Base-by-base conservation (phyloP, 1,140 invertebrate genomes). In the Drosophila bipectinata region DNA sequence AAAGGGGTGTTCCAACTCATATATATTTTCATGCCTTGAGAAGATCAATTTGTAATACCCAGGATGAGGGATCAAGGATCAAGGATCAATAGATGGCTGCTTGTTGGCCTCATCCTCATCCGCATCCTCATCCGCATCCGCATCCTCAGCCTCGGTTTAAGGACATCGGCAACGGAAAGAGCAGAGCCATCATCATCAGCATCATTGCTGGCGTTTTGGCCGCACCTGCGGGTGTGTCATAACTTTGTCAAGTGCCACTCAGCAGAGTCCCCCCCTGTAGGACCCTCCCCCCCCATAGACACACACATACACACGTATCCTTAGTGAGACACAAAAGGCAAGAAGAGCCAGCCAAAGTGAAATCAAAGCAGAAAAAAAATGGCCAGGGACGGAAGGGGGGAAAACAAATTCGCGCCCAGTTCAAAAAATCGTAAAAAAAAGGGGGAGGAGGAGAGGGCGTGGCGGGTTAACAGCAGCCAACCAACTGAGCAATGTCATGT, bases 211-310 rank as follows among this genome's bases (percentile, higher is more conserved):
- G 21, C 60, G 66, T 75, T 58, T 52, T 64, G 53, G 60, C 69
- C 48, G 54, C 71, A 76, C 71, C 71, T 74, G 61, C 71, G 60
- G 60, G 69, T 55, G 52, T 74, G 71, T 64, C 72, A 75, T 74
- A 74, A 75, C 71, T 72, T 72, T 74, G 71, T 74, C 71, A 72
- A 74, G 71, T 74, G 68, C 71, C 71, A 74, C 68, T 72, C 69
- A 72, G 44, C 44, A 37, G 34, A 4, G 12, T 10, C 34, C 10
- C 34, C 34, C 12, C 34, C 12, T 10, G 15, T 15, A 3, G 10
- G 4, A 37, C 4, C 34, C 10, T 10, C 12, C 34, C 10, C 10
- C 34, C 10, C 32, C 8, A 3, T 37, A 45, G 15, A 21, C 15
- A 45, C 14, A 18, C 44, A 15, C 15, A 18, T 18, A 45, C 71